These are phyloP conservation scores for Sphaerophoria taeniata DNA, from an alignment of 2,888 invertebrate species.

Conservation along the genomic window DNA sequence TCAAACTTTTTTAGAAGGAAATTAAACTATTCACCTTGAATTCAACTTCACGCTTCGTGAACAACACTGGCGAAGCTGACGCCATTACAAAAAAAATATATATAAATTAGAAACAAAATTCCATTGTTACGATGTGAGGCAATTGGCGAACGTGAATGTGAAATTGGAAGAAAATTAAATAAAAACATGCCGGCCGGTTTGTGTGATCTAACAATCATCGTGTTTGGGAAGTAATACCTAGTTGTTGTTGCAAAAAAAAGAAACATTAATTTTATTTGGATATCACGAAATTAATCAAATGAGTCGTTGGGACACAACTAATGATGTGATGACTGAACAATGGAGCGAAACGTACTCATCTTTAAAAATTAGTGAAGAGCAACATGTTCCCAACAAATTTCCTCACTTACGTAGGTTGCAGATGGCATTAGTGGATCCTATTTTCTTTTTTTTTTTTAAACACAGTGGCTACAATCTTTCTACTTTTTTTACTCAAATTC, in stretches of 20 bases:
- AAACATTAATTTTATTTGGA: conserved; percentile 45
- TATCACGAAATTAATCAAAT: conserved; percentile 32
- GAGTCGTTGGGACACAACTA: conserved; percentile 8
- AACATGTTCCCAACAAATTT: no score
- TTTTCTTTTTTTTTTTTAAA: no score
- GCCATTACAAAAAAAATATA: conserved; percentile 28
- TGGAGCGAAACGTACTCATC: no score
- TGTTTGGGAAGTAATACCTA: conserved; percentile 38
- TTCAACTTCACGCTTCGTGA: conserved; percentile 69
- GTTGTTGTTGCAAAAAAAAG: conserved; percentile 9
- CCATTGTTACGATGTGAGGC: conserved; percentile 57
- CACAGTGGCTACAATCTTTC: no score
- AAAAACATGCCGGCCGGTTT: conserved; percentile 59
- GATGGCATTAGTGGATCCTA: no score
- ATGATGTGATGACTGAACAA: no score
- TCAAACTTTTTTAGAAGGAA: conserved; percentile 40
- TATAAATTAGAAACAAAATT: conserved; percentile 23
- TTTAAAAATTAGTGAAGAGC: no score
- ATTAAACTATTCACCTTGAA: conserved; percentile 72
- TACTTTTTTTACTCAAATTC: no score
- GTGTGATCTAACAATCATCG: conserved; percentile 53
- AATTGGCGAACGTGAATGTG: conserved; percentile 53
- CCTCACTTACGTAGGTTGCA: no score
- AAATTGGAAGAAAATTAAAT: no score
- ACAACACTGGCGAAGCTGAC: conserved; percentile 43